Base-by-base conservation (phyloP, 1,140 invertebrate genomes). In the Drosophila pseudoananassae region DNA sequence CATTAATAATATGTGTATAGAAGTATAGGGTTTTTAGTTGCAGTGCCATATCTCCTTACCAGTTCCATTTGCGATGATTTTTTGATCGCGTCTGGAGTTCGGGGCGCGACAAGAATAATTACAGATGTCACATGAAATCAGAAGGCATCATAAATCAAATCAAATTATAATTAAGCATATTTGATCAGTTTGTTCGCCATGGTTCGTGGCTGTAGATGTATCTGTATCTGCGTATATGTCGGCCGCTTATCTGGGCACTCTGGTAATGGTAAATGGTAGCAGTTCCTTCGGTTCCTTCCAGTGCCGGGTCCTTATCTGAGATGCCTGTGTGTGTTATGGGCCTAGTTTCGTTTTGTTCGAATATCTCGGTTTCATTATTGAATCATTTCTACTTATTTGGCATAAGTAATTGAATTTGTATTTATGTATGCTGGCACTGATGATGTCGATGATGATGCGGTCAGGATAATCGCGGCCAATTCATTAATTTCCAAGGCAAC, bases 91-190 rank as follows among this genome's bases (percentile, higher is more conserved):
- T 56, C 50, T 69, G 69, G 57, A 78, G 83, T 87, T 87, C 74
- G 75, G 76, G 83, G 83, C 83, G 83, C 83, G 83, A 91, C 89
- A 90, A 91, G 89, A 91, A 89, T 91, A 90, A 91, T 91, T 91
- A 91, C 89, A 80, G 90, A 90, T 90, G 89, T 91, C 89, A 91
- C 73, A 89, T 82, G 78, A 75, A 83, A 90, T 89, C 81, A 80
- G 76, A 66, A 74, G 81, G 61, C 78, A 83, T 90, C 88, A 90
- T 91, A 91, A 91, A 91, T 91, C 89, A 91, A 90, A 90, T 90
- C 83, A 90, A 90, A 90, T 90, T 87, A 90, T 90, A 90, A 90
- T 90, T 90, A 90, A 88, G 87, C 87, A 88, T 88, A 83, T 88
- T 88, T 88, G 83, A 87, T 87, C 83, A 87, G 83, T 79, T 88